Conservation (phyloP, 1,140 invertebrate species). For the Carcinoscorpius rotundicauda region DNA sequence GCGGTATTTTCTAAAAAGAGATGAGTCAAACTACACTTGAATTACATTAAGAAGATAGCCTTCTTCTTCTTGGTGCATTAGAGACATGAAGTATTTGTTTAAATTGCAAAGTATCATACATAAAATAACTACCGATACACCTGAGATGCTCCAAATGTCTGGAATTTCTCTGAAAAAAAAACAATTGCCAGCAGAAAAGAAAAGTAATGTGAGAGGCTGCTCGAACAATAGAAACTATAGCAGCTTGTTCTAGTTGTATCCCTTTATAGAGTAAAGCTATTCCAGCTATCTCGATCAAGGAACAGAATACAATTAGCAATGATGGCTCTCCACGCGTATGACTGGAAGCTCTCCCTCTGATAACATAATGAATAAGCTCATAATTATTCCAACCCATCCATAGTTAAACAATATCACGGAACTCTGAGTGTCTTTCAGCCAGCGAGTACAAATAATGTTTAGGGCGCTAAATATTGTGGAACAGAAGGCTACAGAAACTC, state of each 20-base stretch:
- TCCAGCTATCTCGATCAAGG: conserved; percentile 71
- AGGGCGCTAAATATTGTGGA: conserved; percentile 78
- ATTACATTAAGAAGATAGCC: no score
- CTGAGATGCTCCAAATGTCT: conserved; percentile 59
- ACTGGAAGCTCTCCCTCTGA: conserved; percentile 62
- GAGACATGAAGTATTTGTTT: conserved; percentile 58
- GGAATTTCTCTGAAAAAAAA: conserved; percentile 57
- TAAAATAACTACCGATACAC: conserved; percentile 64
- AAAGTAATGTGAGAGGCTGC: conserved; percentile 73
- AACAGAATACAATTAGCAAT: conserved; percentile 61
- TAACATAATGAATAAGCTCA: conserved; percentile 60
- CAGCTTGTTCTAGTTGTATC: conserved; percentile 73
- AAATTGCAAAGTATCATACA: conserved; percentile 68
- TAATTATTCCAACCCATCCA: conserved; percentile 53
- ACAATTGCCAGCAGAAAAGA: conserved; percentile 70
- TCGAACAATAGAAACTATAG: conserved; percentile 72
- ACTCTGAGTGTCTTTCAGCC: conserved; percentile 47
- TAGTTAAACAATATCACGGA: conserved; percentile 16
- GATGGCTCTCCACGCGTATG: conserved; percentile 64
- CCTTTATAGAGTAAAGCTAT: conserved; percentile 74
- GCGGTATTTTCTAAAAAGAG: no score
- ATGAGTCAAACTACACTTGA: no score
- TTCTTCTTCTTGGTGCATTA: conserved; percentile 24
- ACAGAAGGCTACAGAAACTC: conserved; percentile 62
- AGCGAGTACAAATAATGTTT: conserved; percentile 65